Base-by-base conservation (phyloP, 2,797 vertebrate species). In the Gallirallus australis region DNA sequence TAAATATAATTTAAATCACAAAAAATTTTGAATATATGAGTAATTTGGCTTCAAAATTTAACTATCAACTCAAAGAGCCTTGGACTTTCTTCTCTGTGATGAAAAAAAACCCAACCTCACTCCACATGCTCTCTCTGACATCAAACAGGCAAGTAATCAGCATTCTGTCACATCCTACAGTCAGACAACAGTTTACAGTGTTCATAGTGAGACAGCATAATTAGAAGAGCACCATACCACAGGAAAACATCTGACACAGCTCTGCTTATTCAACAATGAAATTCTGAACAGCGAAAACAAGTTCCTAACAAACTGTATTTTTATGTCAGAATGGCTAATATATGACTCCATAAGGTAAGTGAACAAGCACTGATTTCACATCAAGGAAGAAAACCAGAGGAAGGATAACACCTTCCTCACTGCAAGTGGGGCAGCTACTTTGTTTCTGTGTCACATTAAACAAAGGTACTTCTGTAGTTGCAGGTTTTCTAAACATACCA, bases 381-480 rank as follows among this genome's bases (percentile, higher is more conserved):
- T 23, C 59, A 82, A 14, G 14, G 23, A 80, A 77, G 17, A 82
- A 70, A 86, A 45, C 3, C 86, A 39, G 1, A 77, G 28, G 21
- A 65, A 42, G 21, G 1, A 3, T 16, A 83, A 42, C 17, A 52
- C 5, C 7, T 71, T 52, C 14, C 42, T 47, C 16, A 28, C 10
- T 39, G 18, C 27, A 78, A 42, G 23, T 25, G 60, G 37, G 59
- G 39, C 17, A 57, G 39, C 8, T 64, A 12, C 20, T 9, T 82
- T 63, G 63, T 7, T 78, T 79, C 63, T 59, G 19, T 20, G 65
- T 12, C 28, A 20, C 7, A 24, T 52, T 65, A 68, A 14, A 54
- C 2, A 2, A 2, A 2, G 0, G 7, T 42, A 85, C 31, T 85
- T 69, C 9, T 16, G 0, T 25, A 79, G 53, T 37, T 57, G n/a